Conservation (phyloP, 2,797 vertebrate genomes). For the Otolemur crassicaudatus region DNA sequence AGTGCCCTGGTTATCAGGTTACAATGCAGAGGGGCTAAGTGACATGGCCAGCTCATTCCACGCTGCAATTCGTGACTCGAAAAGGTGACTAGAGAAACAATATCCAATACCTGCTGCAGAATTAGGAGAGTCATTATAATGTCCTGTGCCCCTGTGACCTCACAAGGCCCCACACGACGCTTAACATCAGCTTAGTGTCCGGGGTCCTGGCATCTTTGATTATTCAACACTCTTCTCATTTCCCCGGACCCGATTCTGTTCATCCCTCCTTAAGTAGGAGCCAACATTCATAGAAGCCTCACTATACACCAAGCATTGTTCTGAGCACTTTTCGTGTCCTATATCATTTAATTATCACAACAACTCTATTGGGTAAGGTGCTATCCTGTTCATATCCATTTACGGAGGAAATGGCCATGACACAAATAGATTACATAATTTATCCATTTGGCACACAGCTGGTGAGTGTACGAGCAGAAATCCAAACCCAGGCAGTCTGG, state of each 20-base stretch:
- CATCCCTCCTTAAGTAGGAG: neutral
- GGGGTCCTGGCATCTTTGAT: neutral
- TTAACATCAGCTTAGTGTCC: neutral
- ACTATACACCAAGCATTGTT: neutral
- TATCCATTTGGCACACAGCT: neutral
- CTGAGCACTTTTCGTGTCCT: neutral
- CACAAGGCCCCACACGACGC: neutral
- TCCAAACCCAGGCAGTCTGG: neutral
- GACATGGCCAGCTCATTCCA: neutral
- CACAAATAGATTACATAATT: neutral
- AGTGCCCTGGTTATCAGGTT: neutral
- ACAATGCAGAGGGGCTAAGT: neutral
- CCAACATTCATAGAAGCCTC: neutral
- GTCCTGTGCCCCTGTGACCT: neutral
- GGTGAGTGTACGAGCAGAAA: neutral
- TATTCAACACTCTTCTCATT: neutral
- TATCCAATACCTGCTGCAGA: neutral
- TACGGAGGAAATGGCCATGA: neutral
- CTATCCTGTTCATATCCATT: constrained; percentile 10
- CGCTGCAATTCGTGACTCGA: neutral
- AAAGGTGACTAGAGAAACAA: constrained; percentile 32
- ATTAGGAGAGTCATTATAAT: neutral
- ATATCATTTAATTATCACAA: neutral
- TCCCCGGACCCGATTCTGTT: neutral
- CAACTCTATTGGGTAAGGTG: neutral